Conservation (phyloP, 2,113 vertebrate species). For the Toxostoma redivivum region DNA sequence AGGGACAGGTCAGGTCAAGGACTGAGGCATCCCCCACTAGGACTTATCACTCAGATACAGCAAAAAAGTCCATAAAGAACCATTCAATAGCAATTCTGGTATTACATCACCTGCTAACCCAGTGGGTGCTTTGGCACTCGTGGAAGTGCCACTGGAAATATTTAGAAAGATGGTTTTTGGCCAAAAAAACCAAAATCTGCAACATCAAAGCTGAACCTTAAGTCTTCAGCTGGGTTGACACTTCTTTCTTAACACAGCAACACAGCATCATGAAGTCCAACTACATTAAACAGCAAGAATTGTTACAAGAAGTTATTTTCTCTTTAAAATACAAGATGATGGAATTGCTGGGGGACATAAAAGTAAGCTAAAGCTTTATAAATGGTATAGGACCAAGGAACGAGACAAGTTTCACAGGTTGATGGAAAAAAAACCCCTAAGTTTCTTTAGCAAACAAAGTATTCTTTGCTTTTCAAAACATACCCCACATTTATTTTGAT, state of each 20-base stretch:
- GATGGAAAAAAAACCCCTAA: background rate
- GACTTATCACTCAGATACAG: no score
- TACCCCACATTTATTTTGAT: background rate
- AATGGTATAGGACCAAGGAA: background rate
- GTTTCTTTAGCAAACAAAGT: background rate
- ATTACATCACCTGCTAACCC: background rate
- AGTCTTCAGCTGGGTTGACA: fast-evolving
- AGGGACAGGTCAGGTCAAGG: background rate
- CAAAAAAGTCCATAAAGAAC: background rate
- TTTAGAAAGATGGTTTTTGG: background rate
- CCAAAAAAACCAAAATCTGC: background rate
- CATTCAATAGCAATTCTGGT: background rate
- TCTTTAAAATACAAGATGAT: background rate
- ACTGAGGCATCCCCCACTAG: background rate
- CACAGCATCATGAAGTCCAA: background rate
- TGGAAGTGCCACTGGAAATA: background rate
- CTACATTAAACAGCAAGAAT: background rate
- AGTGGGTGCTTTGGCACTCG: background rate
- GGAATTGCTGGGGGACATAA: background rate
- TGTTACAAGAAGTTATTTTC: background rate
- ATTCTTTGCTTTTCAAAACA: background rate
- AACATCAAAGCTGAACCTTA: background rate
- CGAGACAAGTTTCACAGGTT: background rate
- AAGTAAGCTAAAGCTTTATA: background rate
- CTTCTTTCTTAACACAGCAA: background rate